Conservation (phyloP, 2,888 invertebrate species). For the Hartigia nigra region DNA sequence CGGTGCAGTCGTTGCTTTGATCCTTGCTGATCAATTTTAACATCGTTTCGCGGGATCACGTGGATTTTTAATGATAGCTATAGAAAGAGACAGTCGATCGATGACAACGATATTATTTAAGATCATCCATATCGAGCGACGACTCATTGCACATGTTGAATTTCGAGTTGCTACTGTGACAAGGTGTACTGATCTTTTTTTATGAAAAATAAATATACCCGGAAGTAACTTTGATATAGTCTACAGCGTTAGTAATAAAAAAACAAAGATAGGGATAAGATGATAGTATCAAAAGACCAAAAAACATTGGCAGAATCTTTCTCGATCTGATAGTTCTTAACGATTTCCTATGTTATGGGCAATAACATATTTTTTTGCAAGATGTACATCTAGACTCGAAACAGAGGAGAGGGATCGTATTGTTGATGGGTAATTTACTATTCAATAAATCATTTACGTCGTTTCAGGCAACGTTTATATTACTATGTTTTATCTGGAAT, state of each 20-base stretch:
- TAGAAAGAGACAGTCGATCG: background rate
- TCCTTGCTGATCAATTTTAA: background rate
- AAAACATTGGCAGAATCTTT: background rate
- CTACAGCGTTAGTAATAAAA: no score
- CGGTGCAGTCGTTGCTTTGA: conserved; percentile 6
- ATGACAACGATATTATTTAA: background rate
- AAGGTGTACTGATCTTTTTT: background rate
- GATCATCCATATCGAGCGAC: background rate
- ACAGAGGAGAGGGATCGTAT: background rate
- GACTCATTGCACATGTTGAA: background rate
- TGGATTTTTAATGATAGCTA: background rate
- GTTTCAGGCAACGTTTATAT: background rate
- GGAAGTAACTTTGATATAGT: no score
- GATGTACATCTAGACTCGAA: background rate
- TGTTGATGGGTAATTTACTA: background rate
- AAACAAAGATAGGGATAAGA: background rate
- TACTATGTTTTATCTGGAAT: background rate
- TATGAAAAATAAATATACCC: no score
- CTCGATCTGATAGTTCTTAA: background rate
- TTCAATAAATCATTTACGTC: no score
- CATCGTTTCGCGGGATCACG: background rate
- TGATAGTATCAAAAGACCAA: background rate
- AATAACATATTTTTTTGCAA: background rate
- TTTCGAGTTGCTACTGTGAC: background rate
- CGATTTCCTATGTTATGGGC: background rate